Evolutionary conservation across 2,888 invertebrate species (phyloP), one percentile per base, ranked within the genome.

Genomic region (Agrotis exclamationis): DNA sequence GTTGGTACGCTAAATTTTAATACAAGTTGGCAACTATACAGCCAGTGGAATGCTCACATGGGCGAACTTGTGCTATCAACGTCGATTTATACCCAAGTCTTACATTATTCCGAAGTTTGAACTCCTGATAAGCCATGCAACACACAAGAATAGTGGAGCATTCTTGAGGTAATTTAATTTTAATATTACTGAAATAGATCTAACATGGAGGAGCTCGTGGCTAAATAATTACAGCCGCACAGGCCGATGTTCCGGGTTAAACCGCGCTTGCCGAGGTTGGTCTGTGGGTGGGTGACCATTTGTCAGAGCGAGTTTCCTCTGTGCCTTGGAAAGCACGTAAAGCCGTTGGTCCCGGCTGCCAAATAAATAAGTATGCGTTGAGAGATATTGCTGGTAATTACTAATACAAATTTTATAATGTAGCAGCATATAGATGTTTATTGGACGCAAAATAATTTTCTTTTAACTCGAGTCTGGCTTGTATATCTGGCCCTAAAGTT

Each of bases 1-100:
- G 70, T 79, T 75, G 68, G 68, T 56, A 65, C 20, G 53, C 54
- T 70, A 70, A 65, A n/a, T n/a, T n/a, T n/a, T n/a, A n/a, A 79
- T 59, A 65, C 62, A 64, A 70, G 60, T 79, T 63, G 24, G 58
- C 22, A n/a, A 63, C 57, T 73, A 53, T 56, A 64, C 24, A 48
- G 47, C 58, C 20, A 66, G 63, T n/a, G 24, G 33, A 28, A 70
- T 63, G 75, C 50, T 69, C 44, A 50, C 58, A 51, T 45, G 20
- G 56, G 20, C 18, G 45, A 76, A 76, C 59, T 76, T 69, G 33
- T 53, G 16, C 58, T 53, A 59, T 76, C 50, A 39, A 50, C 20
- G 54, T 50, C 45, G 13, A 48, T 63, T 22, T 66, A 67, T 62
- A 62, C 20, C 20, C 24, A 50, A 45, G n/a, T n/a, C 56, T 24